Conservation (phyloP, 2,888 invertebrate species). For the Troglohyphantes excavatus region DNA sequence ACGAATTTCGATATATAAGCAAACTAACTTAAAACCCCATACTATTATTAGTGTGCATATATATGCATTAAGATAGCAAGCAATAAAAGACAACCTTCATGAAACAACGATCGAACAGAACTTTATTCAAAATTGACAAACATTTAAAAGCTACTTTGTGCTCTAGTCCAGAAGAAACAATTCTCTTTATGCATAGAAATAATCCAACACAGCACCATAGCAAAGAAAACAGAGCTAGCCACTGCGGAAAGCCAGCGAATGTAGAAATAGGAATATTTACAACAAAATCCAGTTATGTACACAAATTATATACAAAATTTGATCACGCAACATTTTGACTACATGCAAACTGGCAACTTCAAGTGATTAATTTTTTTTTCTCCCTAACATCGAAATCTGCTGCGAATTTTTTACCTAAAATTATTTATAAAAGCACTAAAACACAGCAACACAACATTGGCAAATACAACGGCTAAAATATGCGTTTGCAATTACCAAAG, state of each 20-base stretch:
- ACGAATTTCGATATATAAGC: too few species aligned
- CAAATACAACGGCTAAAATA: slow-evolving; percentile 52
- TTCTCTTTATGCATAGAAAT: slow-evolving; percentile 13
- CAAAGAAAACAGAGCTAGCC: slow-evolving; percentile 74
- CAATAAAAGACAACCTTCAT: not conserved
- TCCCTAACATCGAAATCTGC: slow-evolving; percentile 63
- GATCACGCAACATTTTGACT: slow-evolving; percentile 65
- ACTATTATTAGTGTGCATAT: too few species aligned
- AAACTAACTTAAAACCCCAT: too few species aligned
- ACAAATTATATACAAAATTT: slow-evolving; percentile 77
- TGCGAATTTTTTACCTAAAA: slow-evolving; percentile 55
- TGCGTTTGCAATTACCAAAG: slow-evolving; percentile 31
- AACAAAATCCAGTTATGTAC: slow-evolving; percentile 73
- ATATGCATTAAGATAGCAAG: too few species aligned
- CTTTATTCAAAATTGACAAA: slow-evolving; percentile 75
- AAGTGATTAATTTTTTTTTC: slow-evolving; percentile 41
- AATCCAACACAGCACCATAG: slow-evolving; percentile 72
- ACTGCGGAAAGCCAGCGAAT: slow-evolving; percentile 64
- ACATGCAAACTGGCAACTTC: slow-evolving; percentile 74
- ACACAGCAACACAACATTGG: slow-evolving; percentile 57
- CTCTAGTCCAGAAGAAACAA: slow-evolving; percentile 48
- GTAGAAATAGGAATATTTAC: slow-evolving; percentile 71
- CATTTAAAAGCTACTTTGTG: slow-evolving; percentile 73
- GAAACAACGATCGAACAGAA: slow-evolving; percentile 74
- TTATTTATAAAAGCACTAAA: slow-evolving; percentile 62